phyloP scores from a whole-genome alignment of 2,797 vertebrate species.

The Mareca penelope region DNA sequence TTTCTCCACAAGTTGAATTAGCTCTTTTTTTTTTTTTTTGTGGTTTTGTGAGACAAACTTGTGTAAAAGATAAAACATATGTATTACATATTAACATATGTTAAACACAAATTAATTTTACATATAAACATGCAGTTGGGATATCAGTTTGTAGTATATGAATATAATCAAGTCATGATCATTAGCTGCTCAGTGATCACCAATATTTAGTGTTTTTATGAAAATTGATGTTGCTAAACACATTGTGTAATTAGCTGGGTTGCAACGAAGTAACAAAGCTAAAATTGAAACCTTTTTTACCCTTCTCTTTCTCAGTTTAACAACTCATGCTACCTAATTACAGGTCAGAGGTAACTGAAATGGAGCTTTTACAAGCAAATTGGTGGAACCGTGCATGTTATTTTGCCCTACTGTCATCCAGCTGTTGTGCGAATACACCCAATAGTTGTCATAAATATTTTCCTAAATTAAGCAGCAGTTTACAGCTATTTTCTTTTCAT shows the following conservation, averaged over 20 bases:
- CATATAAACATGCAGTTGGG: not conserved
- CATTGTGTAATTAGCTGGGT: not conserved
- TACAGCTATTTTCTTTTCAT: not conserved
- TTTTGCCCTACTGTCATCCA: not conserved
- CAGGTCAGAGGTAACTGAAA: not conserved
- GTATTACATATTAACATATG: not conserved
- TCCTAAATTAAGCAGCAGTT: not conserved
- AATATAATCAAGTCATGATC: not conserved
- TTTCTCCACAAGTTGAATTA: not conserved
- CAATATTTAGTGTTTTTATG: not conserved
- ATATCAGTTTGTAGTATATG: not conserved
- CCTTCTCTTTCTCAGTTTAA: not conserved
- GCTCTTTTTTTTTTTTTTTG: not conserved
- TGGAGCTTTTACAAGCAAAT: not conserved
- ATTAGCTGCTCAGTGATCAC: not conserved
- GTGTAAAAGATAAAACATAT: not conserved
- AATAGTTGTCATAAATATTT: not conserved
- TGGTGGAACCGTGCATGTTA: not conserved
- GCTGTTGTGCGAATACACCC: not conserved
- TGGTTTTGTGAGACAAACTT: not conserved
- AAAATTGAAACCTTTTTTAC: not conserved
- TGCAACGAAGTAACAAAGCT: not conserved
- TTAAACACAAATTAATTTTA: not conserved
- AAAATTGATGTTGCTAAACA: not conserved
- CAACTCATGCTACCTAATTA: not conserved